Conservation (phyloP, 2,797 vertebrate species). For the Lepidocolaptes lacrymiger region DNA sequence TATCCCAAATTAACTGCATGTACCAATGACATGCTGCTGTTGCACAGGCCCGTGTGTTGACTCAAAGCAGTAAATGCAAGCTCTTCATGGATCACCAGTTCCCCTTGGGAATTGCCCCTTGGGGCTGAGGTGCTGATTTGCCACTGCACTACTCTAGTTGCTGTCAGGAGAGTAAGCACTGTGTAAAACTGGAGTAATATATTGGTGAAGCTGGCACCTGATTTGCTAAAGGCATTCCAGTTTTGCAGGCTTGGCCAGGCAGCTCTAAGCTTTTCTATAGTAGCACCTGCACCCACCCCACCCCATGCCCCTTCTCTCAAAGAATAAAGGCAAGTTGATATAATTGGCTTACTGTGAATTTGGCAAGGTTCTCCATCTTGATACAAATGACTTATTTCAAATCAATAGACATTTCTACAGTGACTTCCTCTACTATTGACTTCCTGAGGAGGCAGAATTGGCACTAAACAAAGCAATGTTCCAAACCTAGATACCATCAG, state of each 20-base stretch:
- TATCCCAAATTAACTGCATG: conserved; percentile 45
- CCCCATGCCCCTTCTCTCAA: neutral
- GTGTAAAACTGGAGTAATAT: conserved; percentile 23
- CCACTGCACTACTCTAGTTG: conserved; percentile 22
- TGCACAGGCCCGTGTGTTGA: conserved; percentile 34
- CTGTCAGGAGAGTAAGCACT: conserved; percentile 4
- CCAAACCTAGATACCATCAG: neutral
- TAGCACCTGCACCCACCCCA: neutral
- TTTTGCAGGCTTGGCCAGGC: neutral
- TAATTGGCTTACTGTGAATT: neutral
- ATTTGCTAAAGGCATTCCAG: neutral
- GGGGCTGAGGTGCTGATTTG: neutral
- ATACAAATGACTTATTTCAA: neutral
- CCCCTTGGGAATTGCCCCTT: neutral
- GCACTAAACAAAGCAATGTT: neutral
- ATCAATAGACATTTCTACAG: neutral
- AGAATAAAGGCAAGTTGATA: neutral
- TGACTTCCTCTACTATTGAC: neutral
- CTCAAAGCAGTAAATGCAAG: conserved; percentile 34
- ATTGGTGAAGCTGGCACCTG: conserved; percentile 25
- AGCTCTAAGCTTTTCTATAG: neutral
- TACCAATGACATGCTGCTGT: conserved; percentile 36
- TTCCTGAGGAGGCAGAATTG: neutral
- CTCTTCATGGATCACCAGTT: neutral
- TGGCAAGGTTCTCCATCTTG: neutral